phyloP scores from a whole-genome alignment of 2,797 vertebrate genomes.

The Hippocampus kuda region DNA sequence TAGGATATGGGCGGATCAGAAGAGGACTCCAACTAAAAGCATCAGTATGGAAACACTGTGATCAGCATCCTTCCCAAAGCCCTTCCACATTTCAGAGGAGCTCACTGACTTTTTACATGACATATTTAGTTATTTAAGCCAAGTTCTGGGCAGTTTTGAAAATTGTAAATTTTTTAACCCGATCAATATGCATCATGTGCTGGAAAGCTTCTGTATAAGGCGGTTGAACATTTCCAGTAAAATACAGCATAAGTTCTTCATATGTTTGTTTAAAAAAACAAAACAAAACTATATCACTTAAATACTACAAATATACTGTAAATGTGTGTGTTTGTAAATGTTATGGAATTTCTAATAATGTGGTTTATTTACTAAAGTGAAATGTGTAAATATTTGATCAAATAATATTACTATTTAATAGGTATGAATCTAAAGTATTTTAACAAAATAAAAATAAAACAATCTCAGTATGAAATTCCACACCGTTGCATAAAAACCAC shows the following conservation, averaged over 20 bases:
- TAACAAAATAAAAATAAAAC: neutral
- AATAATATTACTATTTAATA: neutral
- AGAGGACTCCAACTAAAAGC: constrained; percentile 52
- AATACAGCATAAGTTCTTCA: neutral
- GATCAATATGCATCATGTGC: neutral
- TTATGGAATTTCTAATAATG: neutral
- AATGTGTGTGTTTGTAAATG: neutral
- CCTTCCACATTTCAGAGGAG: neutral
- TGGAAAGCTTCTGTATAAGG: constrained; percentile 10
- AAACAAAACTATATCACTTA: neutral
- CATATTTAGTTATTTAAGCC: neutral
- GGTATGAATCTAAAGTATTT: neutral
- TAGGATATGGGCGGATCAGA: constrained; percentile 63
- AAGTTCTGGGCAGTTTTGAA: neutral
- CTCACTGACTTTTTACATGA: neutral
- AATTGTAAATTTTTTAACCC: neutral
- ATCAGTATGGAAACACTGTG: neutral
- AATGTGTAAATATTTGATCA: neutral
- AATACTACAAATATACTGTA: no score
- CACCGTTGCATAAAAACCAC: no score
- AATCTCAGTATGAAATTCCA: no score
- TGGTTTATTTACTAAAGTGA: neutral
- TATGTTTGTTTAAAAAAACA: neutral
- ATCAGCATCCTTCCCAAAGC: neutral
- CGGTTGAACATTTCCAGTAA: constrained; percentile 3